Conservation (phyloP, 2,113 vertebrate genomes). For the Rhinolophus sinicus region DNA sequence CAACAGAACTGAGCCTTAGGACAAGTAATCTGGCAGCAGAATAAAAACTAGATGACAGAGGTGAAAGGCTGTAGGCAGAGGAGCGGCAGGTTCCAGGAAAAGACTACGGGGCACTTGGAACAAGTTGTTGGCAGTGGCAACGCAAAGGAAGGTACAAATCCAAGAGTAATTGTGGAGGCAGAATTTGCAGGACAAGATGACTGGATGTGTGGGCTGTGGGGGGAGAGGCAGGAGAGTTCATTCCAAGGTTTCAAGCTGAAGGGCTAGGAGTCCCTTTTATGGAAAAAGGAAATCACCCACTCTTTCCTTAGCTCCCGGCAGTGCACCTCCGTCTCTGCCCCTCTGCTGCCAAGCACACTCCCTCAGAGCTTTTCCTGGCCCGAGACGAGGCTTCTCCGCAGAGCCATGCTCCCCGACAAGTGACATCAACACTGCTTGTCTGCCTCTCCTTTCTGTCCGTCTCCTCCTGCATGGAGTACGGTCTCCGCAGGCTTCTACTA, state of each 20-base stretch:
- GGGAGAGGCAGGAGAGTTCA: background rate
- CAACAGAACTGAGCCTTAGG: background rate
- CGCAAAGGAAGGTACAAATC: background rate
- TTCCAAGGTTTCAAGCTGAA: constrained; percentile 46
- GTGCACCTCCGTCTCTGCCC: background rate
- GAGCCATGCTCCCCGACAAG: fast-evolving
- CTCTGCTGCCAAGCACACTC: background rate
- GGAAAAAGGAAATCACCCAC: constrained; percentile 62
- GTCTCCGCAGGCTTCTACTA: background rate
- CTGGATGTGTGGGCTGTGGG: constrained; percentile 55
- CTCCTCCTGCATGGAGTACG: background rate
- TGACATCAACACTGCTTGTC: background rate
- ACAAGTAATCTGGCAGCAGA: constrained; percentile 9
- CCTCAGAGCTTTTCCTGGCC: background rate
- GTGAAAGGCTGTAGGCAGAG: background rate
- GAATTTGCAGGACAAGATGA: constrained; percentile 43
- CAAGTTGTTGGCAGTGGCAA: background rate
- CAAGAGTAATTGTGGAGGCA: constrained; percentile 1
- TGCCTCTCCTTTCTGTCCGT: background rate
- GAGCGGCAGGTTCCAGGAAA: constrained; percentile 41
- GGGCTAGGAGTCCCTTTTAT: constrained; percentile 47
- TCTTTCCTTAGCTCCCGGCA: constrained; percentile 38
- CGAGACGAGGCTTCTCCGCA: background rate
- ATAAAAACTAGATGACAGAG: background rate
- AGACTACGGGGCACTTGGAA: background rate